Evolutionary conservation across 2,888 invertebrate genomes (phyloP).

Genomic region (Drosophila parthenogenetica): DNA sequence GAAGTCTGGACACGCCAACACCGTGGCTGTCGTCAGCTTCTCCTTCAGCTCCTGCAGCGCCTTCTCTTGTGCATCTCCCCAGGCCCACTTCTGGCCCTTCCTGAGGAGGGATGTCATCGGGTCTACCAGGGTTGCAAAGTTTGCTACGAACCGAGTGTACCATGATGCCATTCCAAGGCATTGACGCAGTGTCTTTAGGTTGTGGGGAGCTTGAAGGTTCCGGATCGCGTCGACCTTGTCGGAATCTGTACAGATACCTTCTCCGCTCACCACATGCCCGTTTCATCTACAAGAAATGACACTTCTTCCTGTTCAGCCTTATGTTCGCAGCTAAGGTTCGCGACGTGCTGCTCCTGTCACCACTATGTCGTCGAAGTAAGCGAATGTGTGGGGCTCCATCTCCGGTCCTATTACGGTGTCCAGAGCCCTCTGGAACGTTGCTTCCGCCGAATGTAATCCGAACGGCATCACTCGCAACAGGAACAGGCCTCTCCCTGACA

Average conservation of each 20-base stretch:
- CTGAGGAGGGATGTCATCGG: background rate
- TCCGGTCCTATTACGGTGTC: background rate
- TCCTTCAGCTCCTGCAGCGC: background rate
- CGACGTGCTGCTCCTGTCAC: background rate
- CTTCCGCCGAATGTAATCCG: background rate
- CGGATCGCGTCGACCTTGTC: background rate
- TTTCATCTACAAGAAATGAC: background rate
- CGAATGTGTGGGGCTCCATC: background rate
- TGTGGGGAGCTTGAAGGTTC: background rate
- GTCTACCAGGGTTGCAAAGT: background rate
- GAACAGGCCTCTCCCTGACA: no score
- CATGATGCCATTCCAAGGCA: constrained; percentile 5
- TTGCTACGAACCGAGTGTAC: constrained; percentile 11
- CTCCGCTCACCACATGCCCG: background rate
- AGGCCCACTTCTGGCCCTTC: background rate
- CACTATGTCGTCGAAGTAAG: background rate
- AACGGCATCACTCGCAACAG: no score
- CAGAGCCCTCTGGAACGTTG: background rate
- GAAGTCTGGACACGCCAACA: background rate
- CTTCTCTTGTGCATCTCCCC: background rate
- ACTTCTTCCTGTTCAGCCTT: background rate
- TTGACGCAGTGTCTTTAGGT: background rate
- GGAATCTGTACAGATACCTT: background rate
- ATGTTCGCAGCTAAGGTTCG: background rate
- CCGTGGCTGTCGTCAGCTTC: background rate